Base-by-base conservation (phyloP, 2,888 invertebrate genomes). In the Drosophila birchii region DNA sequence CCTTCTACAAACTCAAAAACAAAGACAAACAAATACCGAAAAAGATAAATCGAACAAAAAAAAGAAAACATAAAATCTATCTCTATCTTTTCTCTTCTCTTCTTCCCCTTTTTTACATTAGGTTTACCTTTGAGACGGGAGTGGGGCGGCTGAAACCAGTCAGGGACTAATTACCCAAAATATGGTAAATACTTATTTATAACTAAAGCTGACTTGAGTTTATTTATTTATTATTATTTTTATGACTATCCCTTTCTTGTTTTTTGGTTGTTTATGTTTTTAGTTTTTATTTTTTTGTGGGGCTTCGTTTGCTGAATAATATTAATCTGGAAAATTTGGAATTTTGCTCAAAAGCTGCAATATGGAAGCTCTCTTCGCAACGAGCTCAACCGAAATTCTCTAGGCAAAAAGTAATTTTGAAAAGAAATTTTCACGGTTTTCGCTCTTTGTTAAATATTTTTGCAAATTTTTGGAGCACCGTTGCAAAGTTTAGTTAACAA, bases 91-190 rank as follows among this genome's bases (percentile, higher is more conserved):
- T 84, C 80, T 86, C 62, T 79, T 88, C 88, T 91, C 90, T 91
- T 90, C 90, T 91, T 90, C 87, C 89, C 90, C 56, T 66, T 85
- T 88, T 89, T 89, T 88, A 81, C 81, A 92, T 92, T 89, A 93
- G 93, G 93, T 93, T 91, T 93, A 93, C 92, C 93, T 93, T 93
- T 93, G 93, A 93, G 93, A 93, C 93, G 93, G 93, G 93, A 93
- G 92, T 93, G 93, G 93, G 93, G 93, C 93, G 93, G 93, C 93
- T 93, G 93, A 93, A 92, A 93, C 93, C 91, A 93, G 93, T 93
- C 93, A 93, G 92, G 93, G 93, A 91, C 91, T 93, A 92, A 93
- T 93, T 92, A 92, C 92, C 92, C 93, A 93, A 92, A 93, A 93
- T 92, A 93, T 93, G 93, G 93, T 93, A 93, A 92, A 92, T 93